These are phyloP conservation scores for Drosophila insularis DNA, from an alignment of 1,140 invertebrate species.

Conservation along the genomic window DNA sequence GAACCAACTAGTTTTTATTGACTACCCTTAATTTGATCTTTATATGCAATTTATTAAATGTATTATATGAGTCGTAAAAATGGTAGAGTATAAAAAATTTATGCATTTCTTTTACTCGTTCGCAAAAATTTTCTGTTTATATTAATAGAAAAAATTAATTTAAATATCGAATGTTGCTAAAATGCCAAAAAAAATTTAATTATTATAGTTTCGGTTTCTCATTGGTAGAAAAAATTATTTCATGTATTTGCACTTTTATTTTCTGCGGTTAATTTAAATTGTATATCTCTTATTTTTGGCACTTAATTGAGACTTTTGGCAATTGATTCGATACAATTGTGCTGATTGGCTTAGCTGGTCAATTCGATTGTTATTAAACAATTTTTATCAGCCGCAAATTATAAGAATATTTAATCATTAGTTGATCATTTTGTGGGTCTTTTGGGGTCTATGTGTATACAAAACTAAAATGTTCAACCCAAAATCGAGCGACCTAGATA, in stretches of 20 bases:
- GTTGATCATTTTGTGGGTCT: constrained; percentile 25
- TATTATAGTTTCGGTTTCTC: constrained; percentile 6
- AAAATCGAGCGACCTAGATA: constrained; percentile 24
- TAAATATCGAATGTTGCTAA: background rate
- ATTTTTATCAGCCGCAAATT: constrained; percentile 40
- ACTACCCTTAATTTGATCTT: too few relatives aligned
- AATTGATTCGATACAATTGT: constrained; percentile 1
- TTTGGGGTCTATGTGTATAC: background rate
- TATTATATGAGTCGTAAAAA: too few relatives aligned
- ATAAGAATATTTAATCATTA: constrained; percentile 46
- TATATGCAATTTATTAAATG: too few relatives aligned
- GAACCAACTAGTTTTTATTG: too few relatives aligned
- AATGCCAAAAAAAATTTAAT: background rate
- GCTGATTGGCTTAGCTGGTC: background rate
- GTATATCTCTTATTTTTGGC: background rate
- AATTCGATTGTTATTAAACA: constrained; percentile 62
- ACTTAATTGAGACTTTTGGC: background rate
- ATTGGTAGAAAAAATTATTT: constrained; percentile 22
- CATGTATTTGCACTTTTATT: constrained; percentile 23
- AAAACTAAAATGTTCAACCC: background rate
- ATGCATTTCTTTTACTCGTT: background rate
- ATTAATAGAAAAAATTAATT: constrained; percentile 7
- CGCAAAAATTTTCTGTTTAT: constrained; percentile 19
- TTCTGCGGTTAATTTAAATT: background rate
- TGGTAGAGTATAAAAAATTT: too few relatives aligned